A percentile compares a stretch with the other conserved stretches of the same genome.
Conservation (phyloP, 2,888 invertebrate genomes). For the Acleris cristana region DNA sequence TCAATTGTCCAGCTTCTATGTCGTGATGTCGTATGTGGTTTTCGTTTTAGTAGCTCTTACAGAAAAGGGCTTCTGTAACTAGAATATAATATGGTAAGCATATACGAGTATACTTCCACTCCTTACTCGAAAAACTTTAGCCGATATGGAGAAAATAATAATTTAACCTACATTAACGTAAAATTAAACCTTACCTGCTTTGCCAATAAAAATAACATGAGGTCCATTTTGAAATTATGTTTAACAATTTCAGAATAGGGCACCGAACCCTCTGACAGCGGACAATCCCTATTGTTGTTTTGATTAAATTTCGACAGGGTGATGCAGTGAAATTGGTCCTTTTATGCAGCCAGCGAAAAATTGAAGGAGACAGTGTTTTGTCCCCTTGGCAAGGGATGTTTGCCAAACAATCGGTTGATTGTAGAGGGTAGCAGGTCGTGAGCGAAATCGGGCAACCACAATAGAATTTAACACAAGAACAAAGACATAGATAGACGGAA, state of each 20-base stretch:
- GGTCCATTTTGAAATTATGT: neutral
- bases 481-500: neutral
- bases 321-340: constrained; percentile 65
- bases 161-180: too few species aligned
- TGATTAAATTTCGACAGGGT: constrained; percentile 77
- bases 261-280: constrained; percentile 46
- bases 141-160: too few species aligned
- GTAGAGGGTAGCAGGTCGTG: constrained; percentile 4
- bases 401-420: constrained; percentile 27
- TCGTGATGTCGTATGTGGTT: too few species aligned
- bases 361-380: constrained; percentile 48
- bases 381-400: constrained; percentile 19
- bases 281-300: constrained; percentile 74
- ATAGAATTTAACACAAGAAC: neutral
- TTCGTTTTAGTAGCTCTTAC: too few species aligned
- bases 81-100: too few species aligned
- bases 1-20: too few species aligned
- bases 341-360: constrained; percentile 59
- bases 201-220: too few species aligned
- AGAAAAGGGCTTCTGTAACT: too few species aligned
- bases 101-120: too few species aligned
- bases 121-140: too few species aligned
- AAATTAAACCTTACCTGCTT: too few species aligned
- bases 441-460: constrained; percentile 9
- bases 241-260: constrained; percentile 51